These are phyloP conservation scores for Helicoverpa assulta DNA, from an alignment of 2,888 invertebrate species.

Conservation along the genomic window DNA sequence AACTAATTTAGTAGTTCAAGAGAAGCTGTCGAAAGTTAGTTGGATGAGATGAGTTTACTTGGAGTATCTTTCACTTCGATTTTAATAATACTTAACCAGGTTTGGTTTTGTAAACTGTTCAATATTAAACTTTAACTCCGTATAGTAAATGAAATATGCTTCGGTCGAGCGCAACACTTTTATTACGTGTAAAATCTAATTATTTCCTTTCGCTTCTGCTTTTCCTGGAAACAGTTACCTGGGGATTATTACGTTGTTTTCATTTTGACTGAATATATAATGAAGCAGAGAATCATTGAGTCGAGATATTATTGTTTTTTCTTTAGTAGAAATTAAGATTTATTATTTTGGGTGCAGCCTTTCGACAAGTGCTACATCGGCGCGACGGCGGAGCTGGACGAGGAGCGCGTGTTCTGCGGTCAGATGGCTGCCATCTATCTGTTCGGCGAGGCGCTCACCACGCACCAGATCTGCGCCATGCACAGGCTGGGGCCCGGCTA, in stretches of 20 bases:
- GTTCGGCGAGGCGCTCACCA: slow-evolving; percentile 98
- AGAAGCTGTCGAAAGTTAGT: slow-evolving; percentile 39
- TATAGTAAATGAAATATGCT: neutral
- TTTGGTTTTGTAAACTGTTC: slow-evolving; percentile 15
- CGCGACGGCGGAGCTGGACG: slow-evolving; percentile 98
- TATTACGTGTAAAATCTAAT: neutral
- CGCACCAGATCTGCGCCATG: slow-evolving; percentile 99
- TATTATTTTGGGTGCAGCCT: slow-evolving; percentile 91
- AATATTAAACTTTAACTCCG: slow-evolving; percentile 19
- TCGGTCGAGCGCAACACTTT: neutral
- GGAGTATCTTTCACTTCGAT: slow-evolving; percentile 19
- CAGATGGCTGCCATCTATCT: slow-evolving; percentile 99
- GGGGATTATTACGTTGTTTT: neutral
- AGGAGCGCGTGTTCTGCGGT: slow-evolving; percentile 99
- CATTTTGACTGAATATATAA: neutral
- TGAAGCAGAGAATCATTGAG: neutral
- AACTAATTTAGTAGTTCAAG: slow-evolving; percentile 48
- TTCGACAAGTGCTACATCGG: slow-evolving; percentile 99
- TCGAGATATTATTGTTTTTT: no score
- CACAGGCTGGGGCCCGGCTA: slow-evolving; percentile 99
- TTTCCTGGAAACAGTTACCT: neutral
- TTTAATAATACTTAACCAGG: slow-evolving; percentile 35
- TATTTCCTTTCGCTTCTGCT: neutral
- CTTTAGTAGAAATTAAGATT: neutral
- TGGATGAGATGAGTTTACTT: slow-evolving; percentile 38